Conservation (phyloP, 2,888 invertebrate species). For the Dichetophora obliterata region DNA sequence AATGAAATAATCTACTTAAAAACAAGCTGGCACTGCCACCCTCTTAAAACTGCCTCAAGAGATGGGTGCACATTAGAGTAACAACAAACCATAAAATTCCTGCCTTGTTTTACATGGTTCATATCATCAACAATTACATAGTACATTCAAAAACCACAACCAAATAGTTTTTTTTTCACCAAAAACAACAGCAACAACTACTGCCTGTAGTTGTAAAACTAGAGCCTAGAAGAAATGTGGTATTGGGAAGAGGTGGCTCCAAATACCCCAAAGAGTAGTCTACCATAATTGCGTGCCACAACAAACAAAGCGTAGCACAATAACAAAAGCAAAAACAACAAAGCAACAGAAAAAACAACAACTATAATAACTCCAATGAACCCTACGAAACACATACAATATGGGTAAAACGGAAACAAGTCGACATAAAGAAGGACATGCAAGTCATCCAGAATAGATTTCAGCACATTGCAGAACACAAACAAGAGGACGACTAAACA, state of each 20-base stretch:
- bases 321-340: slow-evolving; percentile 11
- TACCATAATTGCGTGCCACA: slow-evolving; percentile 46
- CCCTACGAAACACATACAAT: neutral
- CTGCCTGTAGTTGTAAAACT: slow-evolving; percentile 36
- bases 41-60: too few relatives aligned
- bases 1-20: too few relatives aligned
- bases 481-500: neutral
- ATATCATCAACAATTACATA: neutral
- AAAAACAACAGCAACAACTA: neutral
- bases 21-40: too few relatives aligned
- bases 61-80: too few relatives aligned
- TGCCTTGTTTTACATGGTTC: neutral
- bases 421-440: slow-evolving; percentile 5
- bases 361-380: slow-evolving; percentile 16
- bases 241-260: neutral
- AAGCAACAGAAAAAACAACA: neutral
- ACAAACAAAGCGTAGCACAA: slow-evolving; percentile 30
- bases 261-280: slow-evolving; percentile 30
- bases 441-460: neutral
- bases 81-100: slow-evolving; percentile 16
- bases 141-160: neutral
- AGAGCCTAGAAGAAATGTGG: neutral
- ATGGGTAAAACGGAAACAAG: neutral
- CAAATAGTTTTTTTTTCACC: neutral
- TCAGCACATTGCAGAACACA: neutral